Base-by-base conservation (phyloP, 2,888 invertebrate genomes). In the Drosophila infuscata region DNA sequence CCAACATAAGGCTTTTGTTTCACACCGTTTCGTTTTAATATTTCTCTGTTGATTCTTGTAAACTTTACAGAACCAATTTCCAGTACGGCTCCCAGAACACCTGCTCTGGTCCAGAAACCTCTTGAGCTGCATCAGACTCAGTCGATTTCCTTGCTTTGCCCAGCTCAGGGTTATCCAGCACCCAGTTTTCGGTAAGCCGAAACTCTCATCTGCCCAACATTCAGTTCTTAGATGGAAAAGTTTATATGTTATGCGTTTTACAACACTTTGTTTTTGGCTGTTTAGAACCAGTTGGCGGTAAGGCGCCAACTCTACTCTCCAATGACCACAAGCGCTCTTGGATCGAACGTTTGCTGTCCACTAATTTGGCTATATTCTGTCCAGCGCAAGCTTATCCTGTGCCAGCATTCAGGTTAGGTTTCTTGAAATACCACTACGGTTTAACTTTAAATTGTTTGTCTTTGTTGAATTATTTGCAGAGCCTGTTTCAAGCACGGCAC, bases 371-470 rank as follows among this genome's bases (percentile, higher is more conserved):
- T 51, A 92, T 96, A 80, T 94, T 96, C 92, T 96, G 96, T 93
- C 96, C 96, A 92, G 96, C 96, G 81, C 96, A 97, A 94, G 96
- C 96, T 81, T 96, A 95, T 93, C 96, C 96, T 83, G 95, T 96
- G 91, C 95, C 95, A 80, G 92, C 94, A 88, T 95, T 94, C 94
- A 95, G 95, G 95, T 95, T 94, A 90, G 70, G 30, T 15, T 20
- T 2, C 17, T 32, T 0, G 2, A 25, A 29, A 12, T 30, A 35
- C 12, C 2, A 38, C 3, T 29, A n/a, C 15, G 17, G 8, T 30
- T 48, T 2, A 30, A 56, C 7, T 20, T 65, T 53, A 53, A 63
- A 41, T 78, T 70, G 70, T 32, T 68, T 70, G 52, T 4, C n/a
- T n/a, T 36, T 38, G 8, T 38, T 43, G 1, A 30, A 25, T 36